Conservation (phyloP, 1,140 invertebrate genomes). For the Calosoma granatense region DNA sequence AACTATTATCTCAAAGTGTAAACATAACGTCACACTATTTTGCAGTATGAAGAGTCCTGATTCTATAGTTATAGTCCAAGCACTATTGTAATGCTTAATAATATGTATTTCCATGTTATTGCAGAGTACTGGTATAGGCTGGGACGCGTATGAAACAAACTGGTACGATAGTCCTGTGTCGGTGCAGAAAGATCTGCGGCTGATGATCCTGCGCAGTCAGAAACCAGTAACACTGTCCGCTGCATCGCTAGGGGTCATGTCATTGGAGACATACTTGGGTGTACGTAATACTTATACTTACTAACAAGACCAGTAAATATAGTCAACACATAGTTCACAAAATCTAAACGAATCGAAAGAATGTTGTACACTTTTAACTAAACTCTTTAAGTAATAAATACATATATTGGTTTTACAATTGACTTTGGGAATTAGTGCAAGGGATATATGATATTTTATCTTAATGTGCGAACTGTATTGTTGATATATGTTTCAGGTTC, state of each 20-base stretch:
- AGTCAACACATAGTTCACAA: too few relatives aligned
- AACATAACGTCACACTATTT: neutral
- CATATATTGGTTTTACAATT: too few relatives aligned
- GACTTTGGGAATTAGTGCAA: too few relatives aligned
- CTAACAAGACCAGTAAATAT: too few relatives aligned
- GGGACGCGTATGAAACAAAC: constrained; percentile 19
- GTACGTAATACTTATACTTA: constrained; percentile 19
- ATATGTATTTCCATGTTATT: too few relatives aligned
- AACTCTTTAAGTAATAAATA: too few relatives aligned
- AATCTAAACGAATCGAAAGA: too few relatives aligned
- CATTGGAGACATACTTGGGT: constrained; percentile 22
- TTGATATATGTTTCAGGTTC: constrained; percentile 21
- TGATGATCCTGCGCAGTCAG: constrained; percentile 24
- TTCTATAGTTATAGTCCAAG: neutral
- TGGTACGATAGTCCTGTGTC: constrained; percentile 19
- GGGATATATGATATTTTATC: too few relatives aligned
- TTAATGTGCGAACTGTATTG: neutral
- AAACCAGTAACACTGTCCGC: constrained; percentile 23
- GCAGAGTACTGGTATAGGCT: constrained; percentile 22
- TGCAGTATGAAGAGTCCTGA: neutral
- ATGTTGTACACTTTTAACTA: too few relatives aligned
- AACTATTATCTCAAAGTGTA: neutral
- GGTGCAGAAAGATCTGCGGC: constrained; percentile 19
- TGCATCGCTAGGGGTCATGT: constrained; percentile 21
- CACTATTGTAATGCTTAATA: constrained; percentile 7